A percentile compares a stretch with the other conserved stretches of the same genome.
Conservation (phyloP, 2,113 vertebrate genomes). For the Notarius quadriscutis region DNA sequence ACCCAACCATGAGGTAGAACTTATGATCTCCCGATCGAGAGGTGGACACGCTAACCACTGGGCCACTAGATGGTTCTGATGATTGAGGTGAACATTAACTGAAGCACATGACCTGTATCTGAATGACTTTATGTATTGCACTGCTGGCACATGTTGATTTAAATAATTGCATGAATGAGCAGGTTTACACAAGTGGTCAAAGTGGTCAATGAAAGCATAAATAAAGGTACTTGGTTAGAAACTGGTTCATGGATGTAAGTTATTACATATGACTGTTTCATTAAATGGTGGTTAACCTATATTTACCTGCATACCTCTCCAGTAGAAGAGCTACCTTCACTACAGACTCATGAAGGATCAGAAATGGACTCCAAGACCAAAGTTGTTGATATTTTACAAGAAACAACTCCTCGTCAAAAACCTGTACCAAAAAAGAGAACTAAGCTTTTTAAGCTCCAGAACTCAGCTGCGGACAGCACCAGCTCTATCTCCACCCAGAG, state of each 20-base stretch:
- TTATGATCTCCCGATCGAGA: too few species aligned
- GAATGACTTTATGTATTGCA: background rate
- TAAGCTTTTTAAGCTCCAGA: conserved; percentile 66
- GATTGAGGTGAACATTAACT: background rate
- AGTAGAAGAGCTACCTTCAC: conserved; percentile 66
- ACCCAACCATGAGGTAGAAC: too few species aligned
- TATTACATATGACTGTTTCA: background rate
- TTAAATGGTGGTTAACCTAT: conserved; percentile 12
- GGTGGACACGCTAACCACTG: too few species aligned
- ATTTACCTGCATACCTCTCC: conserved; percentile 2
- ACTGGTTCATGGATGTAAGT: background rate
- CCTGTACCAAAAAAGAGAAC: conserved; percentile 89
- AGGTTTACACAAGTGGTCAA: background rate
- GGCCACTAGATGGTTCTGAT: background rate
- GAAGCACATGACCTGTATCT: background rate
- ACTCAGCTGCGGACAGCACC: conserved; percentile 58
- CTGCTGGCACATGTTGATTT: background rate
- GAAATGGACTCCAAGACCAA: conserved; percentile 60
- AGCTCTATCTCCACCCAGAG: conserved; percentile 47
- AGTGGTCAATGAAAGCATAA: background rate
- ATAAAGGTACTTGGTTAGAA: background rate
- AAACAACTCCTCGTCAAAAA: conserved; percentile 58
- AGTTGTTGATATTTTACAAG: conserved; percentile 56
- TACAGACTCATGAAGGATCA: conserved; percentile 59
- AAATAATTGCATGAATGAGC: background rate